These are phyloP conservation scores for Chloropsis hardwickii DNA, from an alignment of 2,113 vertebrate genomes.

Conservation along the genomic window DNA sequence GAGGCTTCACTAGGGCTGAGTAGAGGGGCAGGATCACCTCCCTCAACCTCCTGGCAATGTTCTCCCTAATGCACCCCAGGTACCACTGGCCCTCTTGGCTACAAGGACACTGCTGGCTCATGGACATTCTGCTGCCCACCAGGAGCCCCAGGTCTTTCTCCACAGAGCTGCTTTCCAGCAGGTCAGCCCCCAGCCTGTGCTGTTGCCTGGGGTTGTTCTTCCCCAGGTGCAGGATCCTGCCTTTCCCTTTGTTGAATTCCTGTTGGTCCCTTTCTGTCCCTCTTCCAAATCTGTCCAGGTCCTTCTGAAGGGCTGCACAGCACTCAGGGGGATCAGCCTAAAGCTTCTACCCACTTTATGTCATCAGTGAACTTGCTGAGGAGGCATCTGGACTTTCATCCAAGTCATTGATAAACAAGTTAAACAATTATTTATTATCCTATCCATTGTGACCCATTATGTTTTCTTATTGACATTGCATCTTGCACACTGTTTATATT, in stretches of 20 bases:
- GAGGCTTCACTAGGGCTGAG: background rate
- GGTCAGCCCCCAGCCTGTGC: rapidly evolving
- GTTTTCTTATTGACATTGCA: background rate
- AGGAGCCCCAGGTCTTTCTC: background rate
- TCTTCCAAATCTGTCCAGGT: background rate
- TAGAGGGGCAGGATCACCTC: background rate
- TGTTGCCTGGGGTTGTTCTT: rapidly evolving
- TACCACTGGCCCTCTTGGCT: background rate
- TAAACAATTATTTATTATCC: background rate
- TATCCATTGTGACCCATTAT: background rate
- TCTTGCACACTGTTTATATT: background rate
- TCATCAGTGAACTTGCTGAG: background rate
- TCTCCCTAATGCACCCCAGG: background rate
- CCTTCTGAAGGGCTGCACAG: background rate
- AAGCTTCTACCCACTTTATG: background rate
- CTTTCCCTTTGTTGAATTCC: background rate
- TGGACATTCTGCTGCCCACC: background rate
- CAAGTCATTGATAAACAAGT: background rate
- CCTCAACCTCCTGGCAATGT: rapidly evolving
- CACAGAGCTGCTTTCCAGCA: background rate
- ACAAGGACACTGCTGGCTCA: background rate
- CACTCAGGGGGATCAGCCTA: background rate
- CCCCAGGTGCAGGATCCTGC: background rate
- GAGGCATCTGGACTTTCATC: background rate
- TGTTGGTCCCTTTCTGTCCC: background rate